Conservation (phyloP, 2,888 invertebrate genomes). For the Torymus tubicola region DNA sequence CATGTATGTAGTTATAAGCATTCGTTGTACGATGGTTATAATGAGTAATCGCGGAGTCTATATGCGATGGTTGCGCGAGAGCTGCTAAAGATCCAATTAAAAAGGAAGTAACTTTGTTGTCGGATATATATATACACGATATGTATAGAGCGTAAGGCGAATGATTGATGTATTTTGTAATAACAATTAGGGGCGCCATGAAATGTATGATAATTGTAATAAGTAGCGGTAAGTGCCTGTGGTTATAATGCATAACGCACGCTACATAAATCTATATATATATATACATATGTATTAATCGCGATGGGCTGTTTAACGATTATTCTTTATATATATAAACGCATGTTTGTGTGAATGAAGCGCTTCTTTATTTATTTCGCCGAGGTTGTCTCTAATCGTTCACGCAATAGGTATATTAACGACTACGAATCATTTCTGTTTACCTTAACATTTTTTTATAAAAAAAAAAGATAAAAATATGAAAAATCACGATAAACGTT, state of each 20-base stretch:
- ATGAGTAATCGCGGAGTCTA: too few species aligned
- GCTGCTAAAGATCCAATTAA: too few species aligned
- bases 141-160: too few species aligned
- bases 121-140: too few species aligned
- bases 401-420: conserved; percentile 8
- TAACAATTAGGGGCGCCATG: not conserved
- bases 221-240: conserved; percentile 11
- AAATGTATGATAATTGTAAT: conserved; percentile 30
- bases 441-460: conserved; percentile 15
- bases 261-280: too few species aligned
- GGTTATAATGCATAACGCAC: not conserved
- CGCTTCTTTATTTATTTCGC: conserved; percentile 47
- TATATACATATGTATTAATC: not conserved
- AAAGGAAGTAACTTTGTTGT: too few species aligned
- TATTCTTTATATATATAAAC: not conserved
- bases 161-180: too few species aligned
- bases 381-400: conserved; percentile 36
- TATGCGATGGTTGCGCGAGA: too few species aligned
- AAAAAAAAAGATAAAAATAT: too few species aligned
- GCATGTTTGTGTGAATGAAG: conserved; percentile 39
- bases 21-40: too few species aligned
- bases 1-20: too few species aligned
- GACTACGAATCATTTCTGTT: not conserved
- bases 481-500: conserved; percentile 17
- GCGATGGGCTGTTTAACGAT: conserved; percentile 36